These are phyloP conservation scores for Amblyopsis rosae DNA, from an alignment of 2,113 vertebrate species.

Conservation along the genomic window DNA sequence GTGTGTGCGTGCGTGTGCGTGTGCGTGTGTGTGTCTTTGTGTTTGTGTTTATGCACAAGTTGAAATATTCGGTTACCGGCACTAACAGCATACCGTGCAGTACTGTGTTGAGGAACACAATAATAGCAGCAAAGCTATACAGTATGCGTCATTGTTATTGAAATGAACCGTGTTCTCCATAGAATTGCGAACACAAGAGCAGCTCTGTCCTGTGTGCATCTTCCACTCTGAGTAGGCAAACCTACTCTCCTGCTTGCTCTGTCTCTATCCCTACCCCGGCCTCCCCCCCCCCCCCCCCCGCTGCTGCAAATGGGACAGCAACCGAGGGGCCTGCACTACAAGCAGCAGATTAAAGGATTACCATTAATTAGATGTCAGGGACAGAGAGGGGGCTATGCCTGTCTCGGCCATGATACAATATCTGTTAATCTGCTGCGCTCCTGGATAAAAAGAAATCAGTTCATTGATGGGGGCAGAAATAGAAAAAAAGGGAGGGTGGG, in stretches of 20 bases:
- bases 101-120: background rate
- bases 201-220: no score
- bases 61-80: background rate
- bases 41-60: background rate
- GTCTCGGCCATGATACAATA: slow-evolving; percentile 84
- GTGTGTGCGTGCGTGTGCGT: background rate
- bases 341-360: slow-evolving; percentile 88
- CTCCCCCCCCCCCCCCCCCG: slow-evolving; percentile 39
- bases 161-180: slow-evolving; percentile 55
- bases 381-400: slow-evolving; percentile 80
- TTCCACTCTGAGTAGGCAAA: slow-evolving; percentile 67
- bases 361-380: slow-evolving; percentile 85
- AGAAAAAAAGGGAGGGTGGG: slow-evolving; percentile 60
- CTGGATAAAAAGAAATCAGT: slow-evolving; percentile 84
- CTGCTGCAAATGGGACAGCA: slow-evolving; percentile 76
- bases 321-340: slow-evolving; percentile 73
- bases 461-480: slow-evolving; percentile 78
- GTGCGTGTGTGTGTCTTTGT: slow-evolving; percentile 7
- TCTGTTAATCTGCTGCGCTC: slow-evolving; percentile 83
- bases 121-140: slow-evolving; percentile 8
- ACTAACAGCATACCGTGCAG: background rate
- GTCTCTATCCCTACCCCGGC: slow-evolving; percentile 51
- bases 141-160: slow-evolving; percentile 15
- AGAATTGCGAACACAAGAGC: slow-evolving; percentile 19
- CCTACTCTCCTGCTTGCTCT: slow-evolving; percentile 21